Conservation (phyloP, 2,797 vertebrate genomes). For the Cuculus canorus region DNA sequence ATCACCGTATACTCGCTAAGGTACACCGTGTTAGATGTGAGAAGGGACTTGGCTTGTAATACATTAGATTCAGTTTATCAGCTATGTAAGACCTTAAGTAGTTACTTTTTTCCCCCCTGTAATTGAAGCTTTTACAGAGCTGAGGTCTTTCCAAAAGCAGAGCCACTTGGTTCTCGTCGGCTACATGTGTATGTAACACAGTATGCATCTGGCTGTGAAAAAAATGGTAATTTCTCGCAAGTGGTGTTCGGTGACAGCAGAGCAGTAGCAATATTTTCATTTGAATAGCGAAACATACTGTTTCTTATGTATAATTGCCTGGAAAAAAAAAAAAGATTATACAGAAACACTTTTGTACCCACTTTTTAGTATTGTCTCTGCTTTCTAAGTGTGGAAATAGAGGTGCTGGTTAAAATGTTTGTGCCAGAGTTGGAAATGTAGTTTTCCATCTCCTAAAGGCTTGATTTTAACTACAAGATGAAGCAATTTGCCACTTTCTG, state of each 20-base stretch:
- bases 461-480: background rate
- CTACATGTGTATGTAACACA: background rate
- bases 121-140: background rate
- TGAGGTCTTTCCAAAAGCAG: background rate
- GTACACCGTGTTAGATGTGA: background rate
- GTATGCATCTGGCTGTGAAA: background rate
- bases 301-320: background rate
- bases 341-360: too few relatives aligned
- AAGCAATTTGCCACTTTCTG: background rate
- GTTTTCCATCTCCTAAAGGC: background rate
- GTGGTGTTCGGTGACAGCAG: background rate
- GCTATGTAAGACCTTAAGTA: background rate
- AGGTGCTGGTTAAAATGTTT: background rate
- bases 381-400: background rate
- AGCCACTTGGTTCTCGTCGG: background rate
- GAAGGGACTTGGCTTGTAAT: background rate
- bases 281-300: fast-evolving
- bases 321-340: background rate
- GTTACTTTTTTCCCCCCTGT: too few relatives aligned
- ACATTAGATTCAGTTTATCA: background rate
- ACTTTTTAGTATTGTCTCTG: background rate
- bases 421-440: background rate
- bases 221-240: background rate
- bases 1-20: background rate
- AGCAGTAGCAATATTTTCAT: background rate